Percentiles rank a stretch among this genome's conserved stretches.
Evolutionary conservation across 2,113 vertebrate species (phyloP).

Genomic region (Kryptolebias marmoratus): DNA sequence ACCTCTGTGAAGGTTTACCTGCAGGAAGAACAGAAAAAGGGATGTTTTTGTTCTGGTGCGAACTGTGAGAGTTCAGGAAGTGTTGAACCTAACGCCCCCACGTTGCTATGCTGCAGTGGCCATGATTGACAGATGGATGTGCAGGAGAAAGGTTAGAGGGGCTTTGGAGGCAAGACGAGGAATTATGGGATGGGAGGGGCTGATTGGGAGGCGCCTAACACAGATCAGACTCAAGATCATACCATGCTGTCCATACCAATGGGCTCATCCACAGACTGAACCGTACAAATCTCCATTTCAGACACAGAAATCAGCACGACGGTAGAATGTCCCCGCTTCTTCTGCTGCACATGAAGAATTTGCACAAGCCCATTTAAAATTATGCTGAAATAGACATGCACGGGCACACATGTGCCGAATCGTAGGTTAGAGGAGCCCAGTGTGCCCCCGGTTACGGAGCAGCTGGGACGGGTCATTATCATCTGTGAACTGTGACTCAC

Average conservation of each 20-base stretch:
- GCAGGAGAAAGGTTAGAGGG: slow-evolving; percentile 67
- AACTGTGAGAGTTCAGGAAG: slow-evolving; percentile 61
- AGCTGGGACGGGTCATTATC: slow-evolving; percentile 60
- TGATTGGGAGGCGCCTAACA: slow-evolving; percentile 12
- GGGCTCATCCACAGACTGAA: slow-evolving; percentile 37
- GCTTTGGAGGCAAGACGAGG: slow-evolving; percentile 57
- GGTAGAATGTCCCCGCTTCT: neutral
- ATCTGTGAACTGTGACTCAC: slow-evolving; percentile 63
- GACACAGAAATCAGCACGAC: slow-evolving; percentile 31
- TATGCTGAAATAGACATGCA: slow-evolving; percentile 38
- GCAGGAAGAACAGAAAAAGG: slow-evolving; percentile 52
- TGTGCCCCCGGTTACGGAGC: slow-evolving; percentile 44
- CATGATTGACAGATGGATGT: slow-evolving; percentile 70
- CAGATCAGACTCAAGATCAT: slow-evolving; percentile 62
- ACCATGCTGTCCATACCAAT: slow-evolving; percentile 60
- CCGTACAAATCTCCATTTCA: slow-evolving; percentile 38
- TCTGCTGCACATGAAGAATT: slow-evolving; percentile 5
- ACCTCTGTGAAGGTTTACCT: slow-evolving; percentile 27
- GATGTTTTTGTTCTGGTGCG: slow-evolving; percentile 54
- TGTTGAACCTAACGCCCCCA: slow-evolving; percentile 48
- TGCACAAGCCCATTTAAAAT: slow-evolving; percentile 26
- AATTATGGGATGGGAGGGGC: slow-evolving; percentile 54
- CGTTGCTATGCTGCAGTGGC: slow-evolving; percentile 56
- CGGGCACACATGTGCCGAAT: slow-evolving; percentile 29
- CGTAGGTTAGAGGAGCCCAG: slow-evolving; percentile 20